Conservation (phyloP, 2,888 invertebrate genomes). For the Sarcophaga carnaria region DNA sequence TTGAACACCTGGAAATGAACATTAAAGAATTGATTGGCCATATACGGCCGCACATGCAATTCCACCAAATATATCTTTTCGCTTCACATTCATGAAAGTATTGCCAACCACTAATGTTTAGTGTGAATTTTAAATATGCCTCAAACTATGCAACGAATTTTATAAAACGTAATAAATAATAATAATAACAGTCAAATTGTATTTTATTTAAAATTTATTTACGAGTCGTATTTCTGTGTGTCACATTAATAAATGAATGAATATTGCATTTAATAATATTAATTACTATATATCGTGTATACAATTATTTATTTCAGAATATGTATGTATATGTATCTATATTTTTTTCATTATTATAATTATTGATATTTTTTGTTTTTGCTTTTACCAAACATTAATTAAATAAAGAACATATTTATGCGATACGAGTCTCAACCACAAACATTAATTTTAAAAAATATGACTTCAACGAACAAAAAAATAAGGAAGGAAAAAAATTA, state of each 20-base stretch:
- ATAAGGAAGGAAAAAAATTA: slow-evolving; percentile 1
- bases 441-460: slow-evolving; percentile 58
- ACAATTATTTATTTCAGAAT: too few species aligned
- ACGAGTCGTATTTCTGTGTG: neutral
- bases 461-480: neutral
- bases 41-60: too few species aligned
- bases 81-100: neutral
- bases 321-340: neutral
- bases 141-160: slow-evolving; percentile 29
- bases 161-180: neutral
- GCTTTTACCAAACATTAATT: slow-evolving; percentile 54
- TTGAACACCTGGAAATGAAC: too few species aligned
- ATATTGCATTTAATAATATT: neutral
- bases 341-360: slow-evolving; percentile 29
- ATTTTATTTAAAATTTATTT: neutral
- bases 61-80: too few species aligned
- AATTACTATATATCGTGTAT: neutral
- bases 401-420: slow-evolving; percentile 59
- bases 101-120: slow-evolving; percentile 11
- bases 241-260: neutral
- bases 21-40: too few species aligned
- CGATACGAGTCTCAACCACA: slow-evolving; percentile 48
- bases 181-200: neutral
- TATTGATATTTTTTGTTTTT: slow-evolving; percentile 25
- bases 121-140: neutral